These are phyloP conservation scores for Didymodactylos carnosus DNA, from an alignment of 2,888 invertebrate genomes.

Conservation along the genomic window DNA sequence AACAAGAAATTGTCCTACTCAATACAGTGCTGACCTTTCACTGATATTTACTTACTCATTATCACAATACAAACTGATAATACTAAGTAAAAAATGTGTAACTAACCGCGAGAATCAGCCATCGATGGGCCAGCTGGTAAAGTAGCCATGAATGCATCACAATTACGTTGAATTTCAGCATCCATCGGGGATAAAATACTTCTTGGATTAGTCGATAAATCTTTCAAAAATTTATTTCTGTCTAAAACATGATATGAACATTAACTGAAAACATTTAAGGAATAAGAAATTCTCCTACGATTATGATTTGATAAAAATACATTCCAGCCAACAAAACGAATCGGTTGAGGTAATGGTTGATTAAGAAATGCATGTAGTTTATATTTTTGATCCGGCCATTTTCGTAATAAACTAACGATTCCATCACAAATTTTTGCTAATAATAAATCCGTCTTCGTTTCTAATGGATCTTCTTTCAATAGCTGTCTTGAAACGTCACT, in stretches of 20 bases:
- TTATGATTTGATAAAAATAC: constrained; percentile 26
- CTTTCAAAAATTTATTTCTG: constrained; percentile 26
- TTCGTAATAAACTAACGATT: constrained; percentile 25
- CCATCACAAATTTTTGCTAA: constrained; percentile 28
- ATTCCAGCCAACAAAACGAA: constrained; percentile 28
- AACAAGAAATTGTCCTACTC: no score
- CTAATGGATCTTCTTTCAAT: constrained; percentile 24
- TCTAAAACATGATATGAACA: constrained; percentile 19
- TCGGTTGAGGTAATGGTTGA: constrained; percentile 25
- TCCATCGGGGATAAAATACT: constrained; percentile 28
- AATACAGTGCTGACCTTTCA: constrained; percentile 19
- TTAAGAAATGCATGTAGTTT: constrained; percentile 29
- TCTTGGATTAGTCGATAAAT: constrained; percentile 25
- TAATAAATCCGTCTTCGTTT: constrained; percentile 29
- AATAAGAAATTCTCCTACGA: no score
- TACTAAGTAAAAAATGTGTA: neutral
- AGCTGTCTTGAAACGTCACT: constrained; percentile 26
- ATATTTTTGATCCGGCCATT: constrained; percentile 31
- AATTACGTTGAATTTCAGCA: constrained; percentile 28
- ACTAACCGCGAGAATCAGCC: constrained; percentile 24
- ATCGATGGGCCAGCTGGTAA: constrained; percentile 24
- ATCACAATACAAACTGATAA: no score
- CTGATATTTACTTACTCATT: no score
- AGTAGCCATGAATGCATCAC: constrained; percentile 26
- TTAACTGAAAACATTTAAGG: no score